A percentile compares a stretch with the other conserved stretches of the same genome.
These are phyloP conservation scores for Fregetta grallaria DNA, from an alignment of 2,113 vertebrate genomes.

Conservation along the genomic window DNA sequence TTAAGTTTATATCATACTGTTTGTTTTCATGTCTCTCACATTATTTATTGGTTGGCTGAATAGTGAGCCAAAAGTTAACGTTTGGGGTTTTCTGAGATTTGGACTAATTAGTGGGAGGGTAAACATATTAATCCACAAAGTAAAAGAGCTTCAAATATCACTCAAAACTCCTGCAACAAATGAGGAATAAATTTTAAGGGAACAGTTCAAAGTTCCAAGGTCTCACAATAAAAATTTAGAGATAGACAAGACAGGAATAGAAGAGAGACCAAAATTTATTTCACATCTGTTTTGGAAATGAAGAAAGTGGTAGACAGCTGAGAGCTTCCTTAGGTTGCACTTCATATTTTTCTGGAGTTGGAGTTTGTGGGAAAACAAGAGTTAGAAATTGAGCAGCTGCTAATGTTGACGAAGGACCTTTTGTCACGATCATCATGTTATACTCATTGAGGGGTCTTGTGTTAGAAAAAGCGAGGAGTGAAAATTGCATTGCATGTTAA, in stretches of 20 bases:
- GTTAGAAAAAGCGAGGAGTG: background rate
- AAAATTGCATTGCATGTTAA: rapidly evolving
- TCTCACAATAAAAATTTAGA: background rate
- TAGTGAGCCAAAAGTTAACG: background rate
- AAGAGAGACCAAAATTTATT: background rate
- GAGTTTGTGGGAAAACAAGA: conserved; percentile 31
- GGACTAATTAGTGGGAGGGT: background rate
- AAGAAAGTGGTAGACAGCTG: background rate
- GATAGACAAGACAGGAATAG: background rate
- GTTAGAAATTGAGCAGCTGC: conserved; percentile 12
- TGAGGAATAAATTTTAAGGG: background rate
- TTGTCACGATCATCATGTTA: background rate
- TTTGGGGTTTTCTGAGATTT: background rate
- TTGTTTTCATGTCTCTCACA: background rate
- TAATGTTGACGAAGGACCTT: background rate
- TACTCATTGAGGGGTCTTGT: background rate
- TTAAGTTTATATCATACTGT: background rate
- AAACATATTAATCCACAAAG: background rate
- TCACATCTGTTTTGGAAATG: conserved; percentile 42
- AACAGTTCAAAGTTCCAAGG: background rate
- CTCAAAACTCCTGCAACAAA: background rate
- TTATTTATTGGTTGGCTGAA: background rate
- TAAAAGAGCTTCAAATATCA: background rate
- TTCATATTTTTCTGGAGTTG: conserved; percentile 3
- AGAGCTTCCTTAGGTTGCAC: conserved; percentile 20